phyloP scores from a whole-genome alignment of 1,140 invertebrate genomes.

The Heliothis virescens region DNA sequence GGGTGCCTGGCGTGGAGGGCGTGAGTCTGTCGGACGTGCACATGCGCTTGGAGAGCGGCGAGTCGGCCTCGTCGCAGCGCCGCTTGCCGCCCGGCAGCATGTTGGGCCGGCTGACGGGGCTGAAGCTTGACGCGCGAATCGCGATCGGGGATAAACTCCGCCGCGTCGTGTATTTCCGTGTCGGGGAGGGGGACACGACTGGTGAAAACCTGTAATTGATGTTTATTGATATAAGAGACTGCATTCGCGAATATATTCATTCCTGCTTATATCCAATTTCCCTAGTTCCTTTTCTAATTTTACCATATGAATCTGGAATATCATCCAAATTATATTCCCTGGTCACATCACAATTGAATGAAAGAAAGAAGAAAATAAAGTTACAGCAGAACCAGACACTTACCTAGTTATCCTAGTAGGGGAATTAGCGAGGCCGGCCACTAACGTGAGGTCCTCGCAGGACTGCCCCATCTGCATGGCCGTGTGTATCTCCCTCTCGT shows the following conservation, averaged over 20 bases:
- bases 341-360: too few relatives aligned
- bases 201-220: slow-evolving; percentile 82
- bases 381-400: slow-evolving; percentile 40
- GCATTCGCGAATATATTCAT: too few relatives aligned
- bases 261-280: too few relatives aligned
- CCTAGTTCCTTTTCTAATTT: too few relatives aligned
- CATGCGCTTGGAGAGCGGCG: slow-evolving; percentile 73
- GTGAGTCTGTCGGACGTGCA: slow-evolving; percentile 73
- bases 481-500: slow-evolving; percentile 94
- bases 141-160: slow-evolving; percentile 94
- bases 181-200: slow-evolving; percentile 92
- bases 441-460: slow-evolving; percentile 94
- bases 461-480: slow-evolving; percentile 96
- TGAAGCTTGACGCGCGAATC: slow-evolving; percentile 91
- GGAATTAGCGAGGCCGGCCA: slow-evolving; percentile 85
- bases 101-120: slow-evolving; percentile 92
- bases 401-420: slow-evolving; percentile 81
- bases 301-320: too few relatives aligned
- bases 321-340: too few relatives aligned
- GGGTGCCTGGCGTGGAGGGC: slow-evolving; percentile 75
- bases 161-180: slow-evolving; percentile 92
- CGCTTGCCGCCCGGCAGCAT: slow-evolving; percentile 89
- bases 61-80: slow-evolving; percentile 92
- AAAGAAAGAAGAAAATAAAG: neutral
- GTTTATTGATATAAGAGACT: slow-evolving; percentile 54